Evolutionary conservation across 2,113 vertebrate species (phyloP), one percentile per base, ranked within the genome.

Genomic region (Toxotes jaculatrix): DNA sequence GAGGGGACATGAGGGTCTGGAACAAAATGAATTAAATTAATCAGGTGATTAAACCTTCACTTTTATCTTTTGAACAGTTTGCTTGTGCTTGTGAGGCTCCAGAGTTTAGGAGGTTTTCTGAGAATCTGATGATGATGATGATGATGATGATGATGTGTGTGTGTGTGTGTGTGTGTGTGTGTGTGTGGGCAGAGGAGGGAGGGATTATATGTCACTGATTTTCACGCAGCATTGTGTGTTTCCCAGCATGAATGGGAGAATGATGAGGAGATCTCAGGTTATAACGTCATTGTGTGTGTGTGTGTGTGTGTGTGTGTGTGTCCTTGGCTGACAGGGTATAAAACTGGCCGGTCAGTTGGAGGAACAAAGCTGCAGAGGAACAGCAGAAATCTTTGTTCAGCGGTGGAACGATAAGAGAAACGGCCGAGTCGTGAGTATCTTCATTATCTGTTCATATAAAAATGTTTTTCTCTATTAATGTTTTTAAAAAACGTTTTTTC

Each of bases 311-410:
- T 12, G 43, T 65, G 67, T 13, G 47, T 34, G 49, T 66, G 83
- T 83, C 43, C 36, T 64, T 74, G 88, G 64, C 56, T 42, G 42
- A 11, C 53, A 62, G 56, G 17, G 43, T 91, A 89, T 89, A 91
- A 88, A 87, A 68, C 51, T 77, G 8, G n/a, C 5, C 0, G 11
- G 19, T 16, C 17, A 12, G 49, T 38, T 21, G 47, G 17, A 82
- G 23, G 27, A 0, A 74, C 74, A 76, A 63, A 75, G 57, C 51
- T 47, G 53, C 34, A 62, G n/a, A 43, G 31, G 5, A 79, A 49
- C 55, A 7, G 42, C 60, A 11, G 34, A 62, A 70, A 16, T 14
- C 78, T 86, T 42, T 32, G 59, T 34, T 65, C 53, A 45, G 32
- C 64, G 1, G 31, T 47, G 1, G 0, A 75, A 66, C 45, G 0